These are phyloP conservation scores for Molorchus minor DNA, from an alignment of 2,888 invertebrate genomes.

Conservation along the genomic window DNA sequence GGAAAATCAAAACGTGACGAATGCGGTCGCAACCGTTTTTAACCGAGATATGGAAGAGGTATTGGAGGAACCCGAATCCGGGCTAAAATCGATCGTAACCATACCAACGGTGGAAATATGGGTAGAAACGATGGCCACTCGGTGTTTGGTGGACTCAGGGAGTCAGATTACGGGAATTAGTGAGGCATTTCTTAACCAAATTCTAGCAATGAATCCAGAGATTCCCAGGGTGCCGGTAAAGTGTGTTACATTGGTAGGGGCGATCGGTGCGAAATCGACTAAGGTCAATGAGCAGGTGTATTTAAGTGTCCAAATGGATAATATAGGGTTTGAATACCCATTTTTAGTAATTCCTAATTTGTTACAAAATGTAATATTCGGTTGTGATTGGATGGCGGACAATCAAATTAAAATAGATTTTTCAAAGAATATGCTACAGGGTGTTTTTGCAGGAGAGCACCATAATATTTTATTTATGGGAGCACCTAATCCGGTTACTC, in stretches of 20 bases:
- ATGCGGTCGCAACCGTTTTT: too few species aligned
- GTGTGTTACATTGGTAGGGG: constrained; percentile 17
- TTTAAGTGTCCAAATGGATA: constrained; percentile 6
- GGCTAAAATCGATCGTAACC: neutral
- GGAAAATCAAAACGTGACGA: too few species aligned
- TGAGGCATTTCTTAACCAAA: constrained; percentile 22
- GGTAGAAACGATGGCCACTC: too few species aligned
- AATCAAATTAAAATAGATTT: constrained; percentile 4
- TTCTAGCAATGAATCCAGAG: constrained; percentile 5
- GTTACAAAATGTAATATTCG: constrained; percentile 11
- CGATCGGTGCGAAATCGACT: constrained; percentile 15
- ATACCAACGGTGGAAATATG: neutral
- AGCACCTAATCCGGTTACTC: constrained; percentile 6
- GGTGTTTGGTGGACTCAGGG: constrained; percentile 28
- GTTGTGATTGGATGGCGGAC: constrained; percentile 22
- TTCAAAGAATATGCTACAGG: neutral
- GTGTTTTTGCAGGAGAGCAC: constrained; percentile 3
- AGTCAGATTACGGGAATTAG: constrained; percentile 31
- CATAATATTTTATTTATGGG: constrained; percentile 1
- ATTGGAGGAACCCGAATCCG: too few species aligned
- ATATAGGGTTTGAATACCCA: constrained; percentile 6
- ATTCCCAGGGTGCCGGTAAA: constrained; percentile 22
- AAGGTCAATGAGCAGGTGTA: constrained; percentile 19
- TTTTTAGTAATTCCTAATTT: constrained; percentile 28
- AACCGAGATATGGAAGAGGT: too few species aligned